Conservation (phyloP, 2,888 invertebrate species). For the Drosophila merina region DNA sequence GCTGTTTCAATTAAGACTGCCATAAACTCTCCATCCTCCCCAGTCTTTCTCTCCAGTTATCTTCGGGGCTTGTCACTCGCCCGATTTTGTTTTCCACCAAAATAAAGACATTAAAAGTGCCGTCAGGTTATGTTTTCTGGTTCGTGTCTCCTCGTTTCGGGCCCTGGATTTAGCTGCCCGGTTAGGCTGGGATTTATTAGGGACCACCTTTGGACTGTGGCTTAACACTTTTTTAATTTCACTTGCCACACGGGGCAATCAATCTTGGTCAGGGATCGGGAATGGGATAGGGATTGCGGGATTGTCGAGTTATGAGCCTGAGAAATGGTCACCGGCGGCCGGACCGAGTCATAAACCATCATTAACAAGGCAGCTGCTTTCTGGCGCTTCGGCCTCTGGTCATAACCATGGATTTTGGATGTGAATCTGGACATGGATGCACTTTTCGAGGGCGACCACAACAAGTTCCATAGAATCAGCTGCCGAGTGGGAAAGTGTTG, state of each 20-base stretch:
- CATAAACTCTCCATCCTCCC: conserved; percentile 23
- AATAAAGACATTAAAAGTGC: conserved; percentile 79
- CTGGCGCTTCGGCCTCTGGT: conserved; percentile 52
- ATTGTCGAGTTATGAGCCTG: conserved; percentile 66
- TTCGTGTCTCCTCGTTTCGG: conserved; percentile 35
- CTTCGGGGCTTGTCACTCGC: conserved; percentile 69
- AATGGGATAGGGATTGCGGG: conserved; percentile 20
- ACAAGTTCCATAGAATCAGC: conserved; percentile 67
- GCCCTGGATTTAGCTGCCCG: conserved; percentile 12
- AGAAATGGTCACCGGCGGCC: conserved; percentile 51
- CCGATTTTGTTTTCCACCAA: conserved; percentile 74
- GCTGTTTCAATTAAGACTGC: conserved; percentile 66
- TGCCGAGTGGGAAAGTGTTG: conserved; percentile 55
- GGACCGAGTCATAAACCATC: conserved; percentile 68
- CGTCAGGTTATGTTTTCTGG: conserved; percentile 58
- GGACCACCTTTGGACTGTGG: conserved; percentile 68
- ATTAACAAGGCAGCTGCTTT: conserved; percentile 59
- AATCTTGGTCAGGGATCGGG: conserved; percentile 50
- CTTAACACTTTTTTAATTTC: conserved; percentile 77
- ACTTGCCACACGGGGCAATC: conserved; percentile 69
- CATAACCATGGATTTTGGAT: conserved; percentile 13
- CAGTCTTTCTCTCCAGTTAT: conserved; percentile 46
- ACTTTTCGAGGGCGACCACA: conserved; percentile 52
- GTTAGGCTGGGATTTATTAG: conserved; percentile 65
- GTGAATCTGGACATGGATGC: conserved; percentile 33